Percentiles rank a stretch among this genome's conserved stretches.
phyloP scores from a whole-genome alignment of 2,888 invertebrate species.

The Creontiades dilutus region DNA sequence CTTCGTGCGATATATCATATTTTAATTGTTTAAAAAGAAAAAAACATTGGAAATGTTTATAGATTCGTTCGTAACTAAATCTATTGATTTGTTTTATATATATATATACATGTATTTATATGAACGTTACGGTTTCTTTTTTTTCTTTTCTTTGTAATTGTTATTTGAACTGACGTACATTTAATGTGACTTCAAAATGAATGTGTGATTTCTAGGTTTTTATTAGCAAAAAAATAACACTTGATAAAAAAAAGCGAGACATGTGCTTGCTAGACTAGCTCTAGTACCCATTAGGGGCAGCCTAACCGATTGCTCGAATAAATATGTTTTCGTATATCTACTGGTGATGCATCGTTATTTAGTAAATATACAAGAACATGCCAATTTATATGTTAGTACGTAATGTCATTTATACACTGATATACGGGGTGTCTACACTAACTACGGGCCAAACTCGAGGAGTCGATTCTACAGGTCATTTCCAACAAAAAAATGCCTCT shows the following conservation, averaged over 20 bases:
- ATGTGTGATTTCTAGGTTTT: slow-evolving; percentile 69
- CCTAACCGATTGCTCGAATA: slow-evolving; percentile 70
- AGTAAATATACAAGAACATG: slow-evolving; percentile 44
- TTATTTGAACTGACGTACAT: slow-evolving; percentile 66
- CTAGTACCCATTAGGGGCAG: slow-evolving; percentile 70
- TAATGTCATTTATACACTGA: slow-evolving; percentile 66
- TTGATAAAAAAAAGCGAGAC: slow-evolving; percentile 62
- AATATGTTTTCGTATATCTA: slow-evolving; percentile 48
- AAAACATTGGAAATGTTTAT: slow-evolving; percentile 64
- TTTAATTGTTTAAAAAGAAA: slow-evolving; percentile 62
- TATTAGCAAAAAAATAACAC: slow-evolving; percentile 62
- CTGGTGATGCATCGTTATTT: slow-evolving; percentile 7
- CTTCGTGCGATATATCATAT: slow-evolving; percentile 62
- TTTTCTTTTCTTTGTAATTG: slow-evolving; percentile 58
- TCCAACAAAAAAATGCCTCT: too few relatives aligned
- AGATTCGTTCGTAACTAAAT: slow-evolving; percentile 65
- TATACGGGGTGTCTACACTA: too few relatives aligned
- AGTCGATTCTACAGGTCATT: too few relatives aligned
- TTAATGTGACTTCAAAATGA: slow-evolving; percentile 67
- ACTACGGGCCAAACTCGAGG: too few relatives aligned
- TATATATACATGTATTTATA: slow-evolving; percentile 69
- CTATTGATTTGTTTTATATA: slow-evolving; percentile 70
- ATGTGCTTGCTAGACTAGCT: slow-evolving; percentile 70
- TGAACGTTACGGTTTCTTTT: slow-evolving; percentile 64
- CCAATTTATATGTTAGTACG: slow-evolving; percentile 62